A percentile compares a stretch with the other conserved stretches of the same genome.
Evolutionary conservation across 2,888 invertebrate genomes (phyloP).

Genomic region (Thyatira batis): DNA sequence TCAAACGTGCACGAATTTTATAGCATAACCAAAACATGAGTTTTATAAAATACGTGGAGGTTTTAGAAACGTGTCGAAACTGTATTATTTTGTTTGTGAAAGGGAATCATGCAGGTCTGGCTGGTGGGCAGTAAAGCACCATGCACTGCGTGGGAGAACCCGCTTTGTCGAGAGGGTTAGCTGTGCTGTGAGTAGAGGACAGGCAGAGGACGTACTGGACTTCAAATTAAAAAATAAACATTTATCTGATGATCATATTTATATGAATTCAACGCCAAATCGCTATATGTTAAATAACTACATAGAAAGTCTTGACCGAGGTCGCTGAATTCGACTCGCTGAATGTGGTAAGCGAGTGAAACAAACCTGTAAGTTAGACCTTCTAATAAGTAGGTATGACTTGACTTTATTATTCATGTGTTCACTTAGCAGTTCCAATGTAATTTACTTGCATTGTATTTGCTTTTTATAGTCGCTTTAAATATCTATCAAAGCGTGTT

Average conservation of each 20-base stretch:
- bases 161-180: constrained; percentile 31
- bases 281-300: not conserved
- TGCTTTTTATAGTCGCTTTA: not conserved
- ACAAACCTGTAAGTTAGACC: not conserved
- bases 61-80: not conserved
- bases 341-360: not conserved
- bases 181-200: not conserved
- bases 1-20: not conserved
- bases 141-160: constrained; percentile 50
- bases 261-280: not conserved
- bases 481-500: too few relatives aligned
- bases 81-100: constrained; percentile 13
- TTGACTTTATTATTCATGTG: not conserved
- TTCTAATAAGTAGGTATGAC: not conserved
- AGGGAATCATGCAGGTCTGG: constrained; percentile 17
- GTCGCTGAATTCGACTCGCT: not conserved
- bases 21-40: too few relatives aligned
- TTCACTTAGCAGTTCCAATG: not conserved
- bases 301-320: not conserved
- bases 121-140: constrained; percentile 15
- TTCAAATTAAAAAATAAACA: not conserved
- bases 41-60: too few relatives aligned
- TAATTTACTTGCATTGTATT: not conserved
- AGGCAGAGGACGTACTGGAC: not conserved
- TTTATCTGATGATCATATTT: not conserved